Conservation (phyloP, 2,888 invertebrate genomes). For the Caenorhabditis sp. region DNA sequence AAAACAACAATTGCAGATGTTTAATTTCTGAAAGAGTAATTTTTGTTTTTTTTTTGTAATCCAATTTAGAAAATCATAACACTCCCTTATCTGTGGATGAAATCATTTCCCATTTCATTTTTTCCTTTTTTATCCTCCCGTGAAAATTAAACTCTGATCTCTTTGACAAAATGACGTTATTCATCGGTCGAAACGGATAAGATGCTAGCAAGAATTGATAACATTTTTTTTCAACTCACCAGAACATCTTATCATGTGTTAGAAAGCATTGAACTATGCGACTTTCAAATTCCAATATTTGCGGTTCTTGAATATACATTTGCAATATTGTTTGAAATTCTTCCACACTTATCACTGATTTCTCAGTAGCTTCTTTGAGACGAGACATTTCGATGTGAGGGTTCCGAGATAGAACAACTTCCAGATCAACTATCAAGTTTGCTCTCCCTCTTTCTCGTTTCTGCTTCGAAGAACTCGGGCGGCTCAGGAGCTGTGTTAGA, state of each 20-base stretch:
- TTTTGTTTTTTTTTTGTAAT: too few species aligned
- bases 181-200: too few species aligned
- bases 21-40: too few species aligned
- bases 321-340: conserved; percentile 40
- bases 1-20: too few species aligned
- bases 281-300: conserved; percentile 28
- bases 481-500: conserved; percentile 31
- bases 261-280: conserved; percentile 40
- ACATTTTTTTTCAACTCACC: conserved; percentile 16
- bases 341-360: conserved; percentile 36
- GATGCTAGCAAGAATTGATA: too few species aligned
- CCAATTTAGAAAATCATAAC: too few species aligned
- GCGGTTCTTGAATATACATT: conserved; percentile 36
- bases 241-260: conserved; percentile 38
- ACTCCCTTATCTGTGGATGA: too few species aligned
- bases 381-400: conserved; percentile 40
- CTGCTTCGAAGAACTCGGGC: conserved; percentile 32
- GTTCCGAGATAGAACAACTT: conserved; percentile 21
- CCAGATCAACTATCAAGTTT: conserved; percentile 33
- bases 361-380: conserved; percentile 35
- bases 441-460: conserved; percentile 36
- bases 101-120: too few species aligned
- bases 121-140: too few species aligned
- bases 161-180: neutral
- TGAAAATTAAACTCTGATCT: too few species aligned